Base-by-base conservation (phyloP, 64 coral and sea anemone genomes). In the Actinia equina region DNA sequence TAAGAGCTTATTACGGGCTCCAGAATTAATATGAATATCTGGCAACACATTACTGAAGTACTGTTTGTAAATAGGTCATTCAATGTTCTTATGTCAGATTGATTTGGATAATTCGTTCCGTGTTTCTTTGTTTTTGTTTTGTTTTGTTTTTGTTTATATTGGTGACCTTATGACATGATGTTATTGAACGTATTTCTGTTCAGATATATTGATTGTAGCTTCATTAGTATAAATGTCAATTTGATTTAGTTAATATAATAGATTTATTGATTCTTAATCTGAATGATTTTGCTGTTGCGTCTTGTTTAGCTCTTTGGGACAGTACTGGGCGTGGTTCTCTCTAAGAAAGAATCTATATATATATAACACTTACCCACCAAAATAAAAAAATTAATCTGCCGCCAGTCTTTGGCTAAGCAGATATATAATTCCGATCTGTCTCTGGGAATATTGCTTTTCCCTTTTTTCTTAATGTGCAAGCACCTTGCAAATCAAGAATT, bases 31-130 rank as follows among this genome's bases (percentile, higher is more conserved):
- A 14, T 30, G 26, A 74, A 23, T 26, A 74, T 74, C 69, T 37
- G 27, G 9, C 7, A 74, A 37, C 14, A 25, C 18, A 67, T 67
- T 67, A 10, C 13, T 30, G 9, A 74, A 30, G 69, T 74, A 26
- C 69, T 74, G 26, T 74, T 74, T 74, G 69, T 74, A 74, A 74
- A 74, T 74, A 74, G 69, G 69, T 74, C 26, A 74, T 74, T 74
- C 26, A 74, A 25, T 74, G 37, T 41, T 3, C 7, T 26, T 41
- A 74, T 3, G 11, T 74, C 13, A 30, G 22, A 10, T 25, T 27
- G 22, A 25, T 71, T 71, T 27, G 22, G 12, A 74, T 23, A 69
- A 69, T n/a, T 25, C 23, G n/a, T 69, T 69, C 26, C 19, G 63
- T n/a, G n/a, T n/a, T n/a, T n/a, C 26, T 69, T 8, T 37, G 30